Evolutionary conservation across 1,140 invertebrate genomes (phyloP).

Genomic region (Belonocnema kinseyi): DNA sequence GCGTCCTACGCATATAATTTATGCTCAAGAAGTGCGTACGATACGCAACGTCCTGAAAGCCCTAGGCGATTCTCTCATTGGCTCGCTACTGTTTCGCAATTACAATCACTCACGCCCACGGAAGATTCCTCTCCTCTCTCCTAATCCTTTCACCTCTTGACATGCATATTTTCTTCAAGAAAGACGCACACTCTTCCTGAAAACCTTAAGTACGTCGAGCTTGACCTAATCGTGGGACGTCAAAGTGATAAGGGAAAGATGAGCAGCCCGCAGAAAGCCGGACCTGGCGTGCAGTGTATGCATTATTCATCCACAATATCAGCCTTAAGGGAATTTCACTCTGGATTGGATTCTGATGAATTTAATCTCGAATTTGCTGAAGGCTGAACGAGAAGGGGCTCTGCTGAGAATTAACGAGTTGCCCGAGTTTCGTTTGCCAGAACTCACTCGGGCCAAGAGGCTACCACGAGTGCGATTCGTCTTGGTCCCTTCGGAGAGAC

Average conservation of each 20-base stretch:
- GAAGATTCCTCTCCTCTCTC: constrained; percentile 19
- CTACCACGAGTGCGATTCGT: constrained; percentile 36
- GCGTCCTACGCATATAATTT: constrained; percentile 32
- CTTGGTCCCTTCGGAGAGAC: neutral
- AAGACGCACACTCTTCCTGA: constrained; percentile 40
- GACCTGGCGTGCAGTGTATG: constrained; percentile 56
- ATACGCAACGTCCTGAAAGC: constrained; percentile 11
- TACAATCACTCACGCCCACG: constrained; percentile 63
- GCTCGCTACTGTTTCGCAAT: constrained; percentile 66
- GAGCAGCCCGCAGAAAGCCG: constrained; percentile 43
- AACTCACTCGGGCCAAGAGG: neutral
- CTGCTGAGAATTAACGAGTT: constrained; percentile 66
- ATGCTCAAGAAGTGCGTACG: constrained; percentile 9
- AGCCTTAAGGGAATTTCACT: constrained; percentile 58
- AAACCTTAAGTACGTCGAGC: constrained; percentile 33
- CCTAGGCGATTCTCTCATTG: constrained; percentile 38
- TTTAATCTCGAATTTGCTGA: constrained; percentile 74
- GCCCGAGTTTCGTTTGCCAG: constrained; percentile 33
- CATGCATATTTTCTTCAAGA: constrained; percentile 3
- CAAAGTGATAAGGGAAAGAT: constrained; percentile 53
- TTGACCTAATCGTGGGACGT: constrained; percentile 44
- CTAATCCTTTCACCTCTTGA: constrained; percentile 41
- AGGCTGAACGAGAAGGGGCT: constrained; percentile 56
- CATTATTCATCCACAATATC: constrained; percentile 71
- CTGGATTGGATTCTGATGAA: constrained; percentile 75